phyloP scores from a whole-genome alignment of 1,140 invertebrate genomes.

The Rhagoletis zephyria region DNA sequence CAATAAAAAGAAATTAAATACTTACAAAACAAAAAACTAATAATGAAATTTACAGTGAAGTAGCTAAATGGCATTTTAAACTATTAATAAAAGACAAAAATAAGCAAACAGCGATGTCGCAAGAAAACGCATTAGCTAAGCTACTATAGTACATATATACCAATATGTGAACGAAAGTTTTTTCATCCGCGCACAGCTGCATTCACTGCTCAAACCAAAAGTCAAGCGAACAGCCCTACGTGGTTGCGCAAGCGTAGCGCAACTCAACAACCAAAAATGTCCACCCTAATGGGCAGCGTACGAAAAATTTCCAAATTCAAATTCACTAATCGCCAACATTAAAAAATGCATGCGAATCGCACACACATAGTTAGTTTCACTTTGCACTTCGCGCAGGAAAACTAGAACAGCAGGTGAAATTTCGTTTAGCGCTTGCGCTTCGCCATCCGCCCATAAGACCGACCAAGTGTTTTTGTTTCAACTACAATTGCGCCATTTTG shows the following conservation, averaged over 20 bases:
- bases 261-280: constrained; percentile 5
- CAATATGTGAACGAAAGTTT: constrained; percentile 2
- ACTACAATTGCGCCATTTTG: constrained; percentile 39
- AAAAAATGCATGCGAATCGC: background rate
- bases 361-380: constrained; percentile 64
- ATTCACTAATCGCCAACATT: background rate
- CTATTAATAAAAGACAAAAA: constrained; percentile 25
- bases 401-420: constrained; percentile 73
- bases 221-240: background rate
- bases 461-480: constrained; percentile 10
- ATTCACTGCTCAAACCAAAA: background rate
- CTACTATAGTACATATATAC: background rate
- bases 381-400: constrained; percentile 62
- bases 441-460: constrained; percentile 1
- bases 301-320: background rate
- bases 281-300: background rate
- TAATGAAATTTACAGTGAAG: background rate
- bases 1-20: constrained; percentile 44
- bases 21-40: background rate
- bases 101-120: constrained; percentile 11
- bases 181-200: constrained; percentile 3
- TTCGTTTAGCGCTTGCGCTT: constrained; percentile 51
- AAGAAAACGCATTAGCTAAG: background rate
- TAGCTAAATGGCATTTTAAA: background rate
- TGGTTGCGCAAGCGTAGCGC: background rate